Percentiles rank a stretch among this genome's conserved stretches.
Conservation (phyloP, 1,140 invertebrate species). For the Meloidogyne exigua region DNA sequence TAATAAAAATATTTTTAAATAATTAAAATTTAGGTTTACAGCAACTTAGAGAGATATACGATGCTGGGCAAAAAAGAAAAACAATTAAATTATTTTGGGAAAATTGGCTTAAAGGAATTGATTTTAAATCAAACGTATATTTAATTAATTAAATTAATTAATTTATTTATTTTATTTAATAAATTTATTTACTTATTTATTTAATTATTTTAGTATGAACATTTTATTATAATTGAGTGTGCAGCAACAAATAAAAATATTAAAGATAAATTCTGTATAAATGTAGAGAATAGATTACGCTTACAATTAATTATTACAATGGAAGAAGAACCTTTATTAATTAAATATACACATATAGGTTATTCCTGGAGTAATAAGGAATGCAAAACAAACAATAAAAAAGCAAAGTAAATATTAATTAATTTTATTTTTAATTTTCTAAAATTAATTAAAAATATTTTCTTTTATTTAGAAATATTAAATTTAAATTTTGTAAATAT, state of each 20-base stretch:
- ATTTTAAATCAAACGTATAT: background rate
- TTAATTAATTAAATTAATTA: background rate
- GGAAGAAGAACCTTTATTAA: background rate
- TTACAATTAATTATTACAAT: background rate
- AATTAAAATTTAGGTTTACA: background rate
- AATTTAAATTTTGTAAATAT: background rate
- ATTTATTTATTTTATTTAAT: background rate
- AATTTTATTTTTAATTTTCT: no score
- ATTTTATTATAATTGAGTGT: conserved; percentile 1
- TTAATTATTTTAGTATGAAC: background rate
- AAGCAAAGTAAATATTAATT: background rate
- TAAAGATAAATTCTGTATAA: background rate
- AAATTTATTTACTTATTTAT: background rate
- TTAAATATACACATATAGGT: background rate
- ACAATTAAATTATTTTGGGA: background rate
- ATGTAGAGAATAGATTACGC: background rate
- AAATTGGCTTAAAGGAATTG: background rate
- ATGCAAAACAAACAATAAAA: background rate
- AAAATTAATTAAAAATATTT: no score
- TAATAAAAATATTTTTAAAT: background rate
- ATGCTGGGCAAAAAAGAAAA: background rate
- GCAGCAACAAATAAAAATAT: background rate
- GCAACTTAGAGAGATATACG: background rate
- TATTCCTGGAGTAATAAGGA: background rate
- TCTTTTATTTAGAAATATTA: no score